Evolutionary conservation across 2,113 vertebrate genomes (phyloP), one percentile per base, ranked within the genome.

Genomic region (Crotalus tigris): DNA sequence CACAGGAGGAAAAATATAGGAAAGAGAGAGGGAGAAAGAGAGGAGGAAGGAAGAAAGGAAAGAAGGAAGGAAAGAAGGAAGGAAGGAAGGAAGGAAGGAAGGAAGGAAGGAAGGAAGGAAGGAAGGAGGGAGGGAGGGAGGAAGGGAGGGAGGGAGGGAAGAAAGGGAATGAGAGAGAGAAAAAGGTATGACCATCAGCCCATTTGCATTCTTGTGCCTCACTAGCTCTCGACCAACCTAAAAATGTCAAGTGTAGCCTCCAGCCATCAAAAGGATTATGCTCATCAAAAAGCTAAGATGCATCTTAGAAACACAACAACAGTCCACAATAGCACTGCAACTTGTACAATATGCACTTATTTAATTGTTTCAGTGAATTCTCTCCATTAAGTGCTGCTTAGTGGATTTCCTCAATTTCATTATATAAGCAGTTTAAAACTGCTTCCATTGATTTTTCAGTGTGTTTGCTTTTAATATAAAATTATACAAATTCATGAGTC

Each of bases 21-120:
- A 29, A 61, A 29, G 26, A 11, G 10, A 64, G 61, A 64, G 12
- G 29, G 59, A 64, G 9, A 64, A 8, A 24, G 2, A 59, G 10
- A 64, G 3, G 9, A 3, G 58, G 1, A 2, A 11, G 9, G 1
- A 2, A 11, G 24, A 1, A 2, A 4, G 24, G 3, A 57, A 19
- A 17, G 17, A 57, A 3, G 58, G 1, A 7, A 4, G 24, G 1
- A 2, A 11, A 9, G 1, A 2, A 39, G 39, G 39, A 39, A 39
- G 39, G 39, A 39, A 39, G 39, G 39, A 39, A 4, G 3, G 54
- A 13, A 17, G 3, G 54, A 3, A 19, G 55, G 55, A 13, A 0
- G 53, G 12, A 13, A 5, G 55, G 15, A 3, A 57, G 55, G 3
- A 57, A 19, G 55, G 17, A 57, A 57, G 55, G 5, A 57, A 57